Conservation (phyloP, 2,797 vertebrate genomes). For the Hydrocynus forskahlii region DNA sequence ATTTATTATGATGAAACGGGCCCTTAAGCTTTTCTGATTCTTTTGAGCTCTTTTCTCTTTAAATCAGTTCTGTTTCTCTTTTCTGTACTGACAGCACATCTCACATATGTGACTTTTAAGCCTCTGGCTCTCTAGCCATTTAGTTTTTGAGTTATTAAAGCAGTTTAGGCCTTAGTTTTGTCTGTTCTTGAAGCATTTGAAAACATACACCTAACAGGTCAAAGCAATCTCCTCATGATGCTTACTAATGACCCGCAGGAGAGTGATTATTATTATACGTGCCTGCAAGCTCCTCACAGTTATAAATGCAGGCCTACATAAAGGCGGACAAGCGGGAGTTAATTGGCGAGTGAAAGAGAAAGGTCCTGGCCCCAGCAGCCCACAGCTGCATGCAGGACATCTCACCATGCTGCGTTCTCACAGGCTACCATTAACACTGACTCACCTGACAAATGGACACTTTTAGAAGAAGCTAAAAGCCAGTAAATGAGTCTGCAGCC, state of each 20-base stretch:
- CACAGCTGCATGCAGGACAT: background rate
- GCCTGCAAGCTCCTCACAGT: background rate
- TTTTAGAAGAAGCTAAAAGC: background rate
- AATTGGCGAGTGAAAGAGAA: background rate
- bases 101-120: no score
- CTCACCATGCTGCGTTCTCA: background rate
- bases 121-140: background rate
- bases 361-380: background rate
- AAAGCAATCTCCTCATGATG: background rate
- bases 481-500: background rate
- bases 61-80: background rate
- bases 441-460: conserved; percentile 20
- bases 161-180: no score
- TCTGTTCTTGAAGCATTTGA: background rate
- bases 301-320: background rate
- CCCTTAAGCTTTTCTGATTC: no score
- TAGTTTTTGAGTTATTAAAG: no score
- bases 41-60: background rate
- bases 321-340: background rate
- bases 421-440: conserved; percentile 3
- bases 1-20: no score
- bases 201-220: background rate
- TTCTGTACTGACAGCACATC: no score
- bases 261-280: background rate
- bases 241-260: background rate